Conservation (phyloP, 1,140 invertebrate species). For the Thaumetopoea pityocampa region DNA sequence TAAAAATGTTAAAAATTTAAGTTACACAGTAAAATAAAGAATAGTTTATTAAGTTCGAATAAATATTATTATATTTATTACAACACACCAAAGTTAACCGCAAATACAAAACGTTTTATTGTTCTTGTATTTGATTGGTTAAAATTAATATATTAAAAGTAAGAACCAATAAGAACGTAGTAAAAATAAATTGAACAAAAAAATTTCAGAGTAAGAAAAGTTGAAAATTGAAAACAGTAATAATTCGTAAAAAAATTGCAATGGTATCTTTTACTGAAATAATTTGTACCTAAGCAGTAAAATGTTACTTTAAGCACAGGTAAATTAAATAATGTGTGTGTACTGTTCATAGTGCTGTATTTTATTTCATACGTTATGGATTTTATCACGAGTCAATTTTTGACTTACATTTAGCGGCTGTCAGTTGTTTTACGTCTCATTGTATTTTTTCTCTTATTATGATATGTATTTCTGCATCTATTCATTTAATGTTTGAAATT, state of each 20-base stretch:
- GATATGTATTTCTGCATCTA: constrained; percentile 41
- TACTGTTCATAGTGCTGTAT: constrained; percentile 5
- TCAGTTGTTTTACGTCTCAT: constrained; percentile 72
- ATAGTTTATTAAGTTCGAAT: not conserved
- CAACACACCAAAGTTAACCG: not conserved
- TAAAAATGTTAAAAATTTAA: too few species aligned
- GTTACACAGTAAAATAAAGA: not conserved
- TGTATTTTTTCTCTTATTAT: constrained; percentile 36
- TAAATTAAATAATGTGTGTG: constrained; percentile 27
- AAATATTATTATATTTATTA: not conserved
- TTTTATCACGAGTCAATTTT: constrained; percentile 44
- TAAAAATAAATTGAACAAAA: constrained; percentile 1
- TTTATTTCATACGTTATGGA: constrained; percentile 23
- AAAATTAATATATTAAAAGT: not conserved
- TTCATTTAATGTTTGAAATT: constrained; percentile 32
- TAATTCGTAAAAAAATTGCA: constrained; percentile 53
- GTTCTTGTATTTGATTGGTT: constrained; percentile 5
- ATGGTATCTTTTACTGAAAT: constrained; percentile 47
- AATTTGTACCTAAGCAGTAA: constrained; percentile 33
- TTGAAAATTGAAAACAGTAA: constrained; percentile 45
- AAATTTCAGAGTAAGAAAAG: constrained; percentile 14
- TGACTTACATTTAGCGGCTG: constrained; percentile 60
- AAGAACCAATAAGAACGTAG: not conserved
- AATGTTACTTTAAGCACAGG: constrained; percentile 49
- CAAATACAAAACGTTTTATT: constrained; percentile 5